Percentiles rank a stretch among this genome's conserved stretches.
Evolutionary conservation across 2,888 invertebrate genomes (phyloP).

Genomic region (Noctua comes): DNA sequence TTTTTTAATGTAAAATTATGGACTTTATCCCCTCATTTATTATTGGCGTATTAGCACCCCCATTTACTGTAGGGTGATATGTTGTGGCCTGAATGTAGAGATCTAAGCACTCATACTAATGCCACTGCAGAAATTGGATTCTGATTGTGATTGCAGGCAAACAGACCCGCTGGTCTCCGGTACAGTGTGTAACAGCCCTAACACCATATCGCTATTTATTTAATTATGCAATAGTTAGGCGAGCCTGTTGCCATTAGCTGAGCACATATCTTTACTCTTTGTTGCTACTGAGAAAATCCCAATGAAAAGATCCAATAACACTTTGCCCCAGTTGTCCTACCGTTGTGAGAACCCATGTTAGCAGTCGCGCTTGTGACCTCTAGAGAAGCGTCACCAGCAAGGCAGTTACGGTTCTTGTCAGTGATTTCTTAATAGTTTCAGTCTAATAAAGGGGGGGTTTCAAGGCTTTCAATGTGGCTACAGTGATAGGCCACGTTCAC

Average conservation of each 20-base stretch:
- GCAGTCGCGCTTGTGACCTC: background rate
- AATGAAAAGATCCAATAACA: too few relatives aligned
- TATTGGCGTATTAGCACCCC: background rate
- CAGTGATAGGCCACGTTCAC: slow-evolving; percentile 34
- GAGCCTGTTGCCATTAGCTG: background rate
- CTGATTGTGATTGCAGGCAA: background rate
- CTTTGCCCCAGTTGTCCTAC: background rate
- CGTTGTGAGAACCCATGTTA: background rate
- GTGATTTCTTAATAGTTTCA: slow-evolving; percentile 13
- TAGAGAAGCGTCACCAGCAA: background rate
- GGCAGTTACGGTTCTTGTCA: slow-evolving; percentile 5
- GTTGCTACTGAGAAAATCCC: background rate
- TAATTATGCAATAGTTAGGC: background rate
- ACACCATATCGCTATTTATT: too few relatives aligned
- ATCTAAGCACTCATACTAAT: background rate
- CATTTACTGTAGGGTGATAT: background rate
- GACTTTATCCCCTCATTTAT: background rate
- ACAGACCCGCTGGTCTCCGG: background rate
- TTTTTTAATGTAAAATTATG: background rate
- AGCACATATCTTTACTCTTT: background rate
- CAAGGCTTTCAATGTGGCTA: slow-evolving; percentile 11
- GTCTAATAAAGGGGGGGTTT: background rate
- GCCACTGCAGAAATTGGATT: background rate
- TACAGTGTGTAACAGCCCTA: too few relatives aligned
- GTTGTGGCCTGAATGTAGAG: background rate